Evolutionary conservation across 2,888 invertebrate genomes (phyloP), one percentile per base, ranked within the genome.

Genomic region (Nemotelus nigrinus): DNA sequence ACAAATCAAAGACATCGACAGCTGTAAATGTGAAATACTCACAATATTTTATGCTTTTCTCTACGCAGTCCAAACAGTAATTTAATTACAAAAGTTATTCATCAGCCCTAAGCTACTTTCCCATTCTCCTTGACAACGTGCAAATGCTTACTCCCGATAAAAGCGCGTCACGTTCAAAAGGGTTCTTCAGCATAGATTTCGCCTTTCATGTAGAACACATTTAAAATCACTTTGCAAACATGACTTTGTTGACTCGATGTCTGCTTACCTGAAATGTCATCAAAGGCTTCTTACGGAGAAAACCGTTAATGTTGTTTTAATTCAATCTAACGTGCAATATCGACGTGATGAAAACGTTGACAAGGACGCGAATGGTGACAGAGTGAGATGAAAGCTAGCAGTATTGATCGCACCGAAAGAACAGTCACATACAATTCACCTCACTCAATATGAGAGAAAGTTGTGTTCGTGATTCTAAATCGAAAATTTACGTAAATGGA

Each of bases 151-250:
- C 25, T 25, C 25, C 25, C 25, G 25, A 25, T 25, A 25, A 25
- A 25, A 25, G 25, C 25, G 25, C 25, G 25, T 25, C 25, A 25
- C 25, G 25, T 25, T 25, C 25, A 25, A 25, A 65, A 45, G 65
- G 43, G 41, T 45, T 65, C 10, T 41, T 8, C 4, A 47, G 39
- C 43, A 47, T n/a, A n/a, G 2, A 53, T 55, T 70, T 63, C 48
- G 8, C 10, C 44, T 60, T 60, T 60, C 63, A 39, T 74, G 63
- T 74, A 48, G 8, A 48, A 74, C 60, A 57, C 72, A 72, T 41
- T 74, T 74, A 60, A 74, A 74, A 74, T 63, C 63, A 72, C 60
- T 72, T 72, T 57, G 25, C 72, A 63, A 74, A 63, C 41, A 74
- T 2, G 48, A 60, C 25, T 63, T 48, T 63, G 74, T 74, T 63